Evolutionary conservation across 2,888 invertebrate genomes (phyloP), one percentile per base, ranked within the genome.

Genomic region (Spilarctia lutea): DNA sequence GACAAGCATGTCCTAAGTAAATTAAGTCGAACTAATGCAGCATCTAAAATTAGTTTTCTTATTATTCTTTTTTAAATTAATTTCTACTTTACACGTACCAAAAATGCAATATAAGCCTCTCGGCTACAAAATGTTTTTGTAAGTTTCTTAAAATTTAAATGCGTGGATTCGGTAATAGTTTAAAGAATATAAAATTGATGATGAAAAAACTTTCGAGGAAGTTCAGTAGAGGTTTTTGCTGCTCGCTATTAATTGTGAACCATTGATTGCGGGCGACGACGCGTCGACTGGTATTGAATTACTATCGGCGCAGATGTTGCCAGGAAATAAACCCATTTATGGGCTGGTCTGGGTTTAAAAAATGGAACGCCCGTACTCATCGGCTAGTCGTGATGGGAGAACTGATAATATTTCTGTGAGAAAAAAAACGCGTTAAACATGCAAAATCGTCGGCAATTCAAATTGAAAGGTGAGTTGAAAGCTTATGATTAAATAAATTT

Each of bases 401-500:
- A 90, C 83, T 77, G 77, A 84, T 87, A 90, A 91, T 91, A 91
- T 91, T 91, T 87, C 78, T 79, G 13, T 42, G 73, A 42, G 72
- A 83, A 87, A 89, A 85, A 80, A 63, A 30, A 39, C 48, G 65
- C 73, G 79, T 85, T 86, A 84, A 88, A 92, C 90, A 91, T 89
- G 90, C 91, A 89, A 91, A 91, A 91, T 89, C 80, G 87, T 81
- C 83, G 85, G 89, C 88, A 89, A 91, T 90, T 89, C 88, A 86
- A 85, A 90, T 91, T 91, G 91, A 93, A 91, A 92, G 90, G 88
- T 84, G 82, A 87, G 89, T 91, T 91, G 91, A 93, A 93, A 93
- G 93, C 91, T 91, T 90, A 90, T 91, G 90, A 93, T 94, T 93
- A 92, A 91, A 91, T 89, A 87, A 81, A 91, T 89, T 90, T 89